Percentiles rank a stretch among this genome's conserved stretches.
These are phyloP conservation scores for Gallinago paraguaiae DNA, from an alignment of 2,113 vertebrate genomes.

Conservation along the genomic window DNA sequence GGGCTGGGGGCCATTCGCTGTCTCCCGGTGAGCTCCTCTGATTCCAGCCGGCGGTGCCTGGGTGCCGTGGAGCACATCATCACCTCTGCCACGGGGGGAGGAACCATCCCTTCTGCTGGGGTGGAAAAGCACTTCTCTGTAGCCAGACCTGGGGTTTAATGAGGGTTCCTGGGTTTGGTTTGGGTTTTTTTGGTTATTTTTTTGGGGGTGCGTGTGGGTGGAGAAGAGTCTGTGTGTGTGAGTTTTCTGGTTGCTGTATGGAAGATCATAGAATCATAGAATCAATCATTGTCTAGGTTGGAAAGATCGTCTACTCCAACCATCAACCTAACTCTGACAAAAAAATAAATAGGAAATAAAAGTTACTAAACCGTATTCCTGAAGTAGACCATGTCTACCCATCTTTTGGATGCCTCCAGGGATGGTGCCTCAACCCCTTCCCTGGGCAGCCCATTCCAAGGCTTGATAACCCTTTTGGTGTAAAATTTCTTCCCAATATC, in stretches of 20 bases:
- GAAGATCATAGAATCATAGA: background rate
- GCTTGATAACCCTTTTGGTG: no score
- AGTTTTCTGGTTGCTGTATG: rapidly evolving
- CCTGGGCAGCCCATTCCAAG: no score
- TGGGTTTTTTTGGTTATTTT: no score
- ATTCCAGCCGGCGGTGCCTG: background rate
- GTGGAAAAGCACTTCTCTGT: rapidly evolving
- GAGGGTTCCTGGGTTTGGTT: background rate
- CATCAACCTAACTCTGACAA: no score
- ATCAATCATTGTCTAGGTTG: no score
- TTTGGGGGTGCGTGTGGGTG: rapidly evolving
- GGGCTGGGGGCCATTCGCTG: background rate
- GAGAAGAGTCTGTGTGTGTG: rapidly evolving
- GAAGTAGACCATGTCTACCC: no score
- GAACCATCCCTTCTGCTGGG: background rate
- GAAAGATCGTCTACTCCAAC: no score
- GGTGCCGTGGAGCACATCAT: background rate
- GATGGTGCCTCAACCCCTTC: no score
- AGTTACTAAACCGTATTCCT: no score
- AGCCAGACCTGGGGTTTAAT: background rate
- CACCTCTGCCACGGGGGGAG: background rate
- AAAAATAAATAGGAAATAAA: no score
- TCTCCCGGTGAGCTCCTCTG: background rate
- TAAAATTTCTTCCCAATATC: no score
- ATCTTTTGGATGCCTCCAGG: no score